phyloP scores from a whole-genome alignment of 2,888 invertebrate genomes.

The Cantharis nigra region DNA sequence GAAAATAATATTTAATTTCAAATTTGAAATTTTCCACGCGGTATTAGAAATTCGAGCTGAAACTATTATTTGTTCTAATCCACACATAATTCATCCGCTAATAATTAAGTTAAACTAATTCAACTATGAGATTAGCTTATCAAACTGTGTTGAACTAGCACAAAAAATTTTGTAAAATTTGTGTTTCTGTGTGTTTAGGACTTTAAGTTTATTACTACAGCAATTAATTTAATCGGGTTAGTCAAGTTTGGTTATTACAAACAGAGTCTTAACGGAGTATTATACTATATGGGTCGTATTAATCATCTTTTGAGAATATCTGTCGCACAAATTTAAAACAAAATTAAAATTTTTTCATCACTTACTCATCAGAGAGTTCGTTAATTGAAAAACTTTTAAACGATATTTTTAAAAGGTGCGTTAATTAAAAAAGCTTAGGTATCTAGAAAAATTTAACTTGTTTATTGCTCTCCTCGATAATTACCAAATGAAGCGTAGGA shows the following conservation, averaged over 20 bases:
- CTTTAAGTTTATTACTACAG: conserved; percentile 8
- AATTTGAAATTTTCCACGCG: background rate
- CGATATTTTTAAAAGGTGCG: background rate
- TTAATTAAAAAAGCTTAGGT: background rate
- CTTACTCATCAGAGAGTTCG: background rate
- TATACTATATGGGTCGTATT: background rate
- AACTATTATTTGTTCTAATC: background rate
- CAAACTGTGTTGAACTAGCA: background rate
- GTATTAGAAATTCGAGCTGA: background rate
- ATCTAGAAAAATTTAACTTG: background rate
- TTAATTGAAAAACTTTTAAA: background rate
- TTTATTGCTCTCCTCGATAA: background rate
- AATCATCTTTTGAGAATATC: background rate
- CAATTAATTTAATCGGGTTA: conserved; percentile 6
- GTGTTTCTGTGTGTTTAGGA: conserved; percentile 6
- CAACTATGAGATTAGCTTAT: background rate
- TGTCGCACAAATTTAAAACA: background rate
- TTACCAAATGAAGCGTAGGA: background rate
- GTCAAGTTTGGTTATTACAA: conserved; percentile 5
- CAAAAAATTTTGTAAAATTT: background rate
- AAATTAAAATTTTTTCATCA: background rate
- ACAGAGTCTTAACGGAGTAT: background rate
- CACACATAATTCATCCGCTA: background rate
- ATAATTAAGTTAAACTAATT: background rate
- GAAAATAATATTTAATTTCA: background rate